Evolutionary conservation across 2,888 invertebrate genomes (phyloP).

Genomic region (Cenopis cana): DNA sequence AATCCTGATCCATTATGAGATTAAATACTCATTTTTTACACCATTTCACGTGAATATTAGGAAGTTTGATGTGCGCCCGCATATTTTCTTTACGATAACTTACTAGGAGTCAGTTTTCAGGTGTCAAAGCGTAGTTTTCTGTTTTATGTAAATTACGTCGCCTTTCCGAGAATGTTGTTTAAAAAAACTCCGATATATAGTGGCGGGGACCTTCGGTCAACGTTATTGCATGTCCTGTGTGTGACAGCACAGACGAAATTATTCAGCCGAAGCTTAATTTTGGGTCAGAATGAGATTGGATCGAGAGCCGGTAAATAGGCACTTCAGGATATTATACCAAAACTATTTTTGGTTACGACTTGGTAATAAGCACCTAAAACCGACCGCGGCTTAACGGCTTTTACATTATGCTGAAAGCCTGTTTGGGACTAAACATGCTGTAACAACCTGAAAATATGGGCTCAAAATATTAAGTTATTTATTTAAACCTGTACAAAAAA

Average conservation of each 20-base stretch:
- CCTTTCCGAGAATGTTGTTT: conserved; percentile 30
- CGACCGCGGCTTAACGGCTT: background rate
- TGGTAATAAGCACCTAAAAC: conserved; percentile 21
- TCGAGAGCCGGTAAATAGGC: conserved; percentile 41
- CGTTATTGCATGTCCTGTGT: conserved; percentile 40
- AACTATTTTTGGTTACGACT: conserved; percentile 37
- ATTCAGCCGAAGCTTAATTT: conserved; percentile 43
- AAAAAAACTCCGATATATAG: conserved; percentile 19
- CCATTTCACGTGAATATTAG: too few relatives aligned
- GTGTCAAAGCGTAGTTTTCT: conserved; percentile 12
- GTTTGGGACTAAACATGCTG: conserved; percentile 8
- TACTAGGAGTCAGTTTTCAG: background rate
- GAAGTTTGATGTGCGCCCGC: background rate
- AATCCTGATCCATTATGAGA: too few relatives aligned
- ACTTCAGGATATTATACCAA: conserved; percentile 41
- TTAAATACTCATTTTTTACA: too few relatives aligned
- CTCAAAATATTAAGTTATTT: background rate
- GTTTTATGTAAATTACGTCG: conserved; percentile 12
- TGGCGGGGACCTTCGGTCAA: conserved; percentile 32
- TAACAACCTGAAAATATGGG: background rate
- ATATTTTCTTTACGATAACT: background rate
- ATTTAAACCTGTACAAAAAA: too few relatives aligned
- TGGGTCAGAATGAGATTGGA: conserved; percentile 42
- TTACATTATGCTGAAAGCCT: conserved; percentile 22
- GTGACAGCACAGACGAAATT: conserved; percentile 38